These are phyloP conservation scores for Metellina segmentata DNA, from an alignment of 2,888 invertebrate genomes.

Conservation along the genomic window DNA sequence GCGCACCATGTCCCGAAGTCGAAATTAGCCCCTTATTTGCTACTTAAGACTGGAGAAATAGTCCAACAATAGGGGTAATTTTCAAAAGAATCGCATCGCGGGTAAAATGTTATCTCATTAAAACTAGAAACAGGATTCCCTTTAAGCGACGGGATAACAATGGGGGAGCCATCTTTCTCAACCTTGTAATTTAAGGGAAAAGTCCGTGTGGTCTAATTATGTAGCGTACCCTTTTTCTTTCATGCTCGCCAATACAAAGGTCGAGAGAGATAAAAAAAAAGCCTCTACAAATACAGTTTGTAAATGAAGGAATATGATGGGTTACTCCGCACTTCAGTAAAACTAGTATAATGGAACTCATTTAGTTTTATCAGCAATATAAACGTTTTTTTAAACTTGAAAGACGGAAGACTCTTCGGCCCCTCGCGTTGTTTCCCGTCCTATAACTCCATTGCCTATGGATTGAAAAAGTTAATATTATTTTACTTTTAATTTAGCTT, in stretches of 20 bases:
- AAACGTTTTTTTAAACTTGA: no score
- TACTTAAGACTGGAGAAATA: conserved; percentile 25
- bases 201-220: conserved; percentile 44
- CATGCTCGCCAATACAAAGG: background rate
- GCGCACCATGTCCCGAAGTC: conserved; percentile 7
- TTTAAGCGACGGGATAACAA: conserved; percentile 50
- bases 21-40: conserved; percentile 52
- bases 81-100: conserved; percentile 26
- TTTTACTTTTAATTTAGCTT: no score
- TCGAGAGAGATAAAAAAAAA: background rate
- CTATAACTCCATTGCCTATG: no score
- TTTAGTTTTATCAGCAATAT: no score
- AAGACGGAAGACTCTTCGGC: no score
- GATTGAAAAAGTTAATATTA: no score
- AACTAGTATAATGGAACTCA: no score
- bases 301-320: no score
- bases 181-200: conserved; percentile 42
- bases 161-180: conserved; percentile 24
- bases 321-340: no score
- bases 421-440: no score
- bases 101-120: conserved; percentile 65
- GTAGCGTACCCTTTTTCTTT: conserved; percentile 7
- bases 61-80: conserved; percentile 35
- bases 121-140: conserved; percentile 46
- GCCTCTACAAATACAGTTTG: no score